Evolutionary conservation across 1,140 invertebrate species (phyloP).

Genomic region (Amphibalanus amphitrite): DNA sequence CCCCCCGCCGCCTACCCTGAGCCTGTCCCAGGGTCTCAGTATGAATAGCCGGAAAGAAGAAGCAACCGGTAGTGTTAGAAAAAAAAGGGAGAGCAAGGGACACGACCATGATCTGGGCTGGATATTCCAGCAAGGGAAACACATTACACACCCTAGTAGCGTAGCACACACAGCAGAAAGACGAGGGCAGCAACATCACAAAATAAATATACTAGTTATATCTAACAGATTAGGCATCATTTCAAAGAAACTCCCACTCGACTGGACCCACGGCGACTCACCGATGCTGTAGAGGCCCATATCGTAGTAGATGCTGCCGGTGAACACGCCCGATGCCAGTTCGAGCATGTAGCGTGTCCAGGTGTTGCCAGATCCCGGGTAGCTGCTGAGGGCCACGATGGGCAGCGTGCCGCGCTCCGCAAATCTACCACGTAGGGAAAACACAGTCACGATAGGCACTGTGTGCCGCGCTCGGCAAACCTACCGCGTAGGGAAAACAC

Average conservation of each 20-base stretch:
- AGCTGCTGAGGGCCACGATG: slow-evolving; percentile 21
- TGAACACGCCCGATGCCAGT: slow-evolving; percentile 23
- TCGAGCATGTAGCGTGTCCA: slow-evolving; percentile 26
- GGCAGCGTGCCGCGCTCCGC: slow-evolving; percentile 10
- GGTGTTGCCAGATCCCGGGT: slow-evolving; percentile 26
- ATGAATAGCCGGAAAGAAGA: no score
- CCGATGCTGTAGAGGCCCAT: slow-evolving; percentile 18
- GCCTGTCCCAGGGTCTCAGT: no score
- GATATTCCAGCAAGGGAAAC: no score
- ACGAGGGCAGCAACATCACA: background rate
- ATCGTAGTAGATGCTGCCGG: slow-evolving; percentile 24
- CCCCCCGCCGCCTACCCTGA: no score
- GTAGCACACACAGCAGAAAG: background rate
- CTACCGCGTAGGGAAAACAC: background rate
- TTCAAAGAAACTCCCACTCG: no score
- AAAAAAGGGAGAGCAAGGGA: no score
- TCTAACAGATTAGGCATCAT: no score
- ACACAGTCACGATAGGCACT: slow-evolving; percentile 20
- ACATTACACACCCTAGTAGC: no score
- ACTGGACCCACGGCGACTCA: background rate
- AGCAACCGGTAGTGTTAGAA: no score
- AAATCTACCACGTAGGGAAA: background rate
- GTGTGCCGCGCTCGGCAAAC: background rate
- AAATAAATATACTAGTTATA: no score
- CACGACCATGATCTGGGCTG: no score